Evolutionary conservation across 2,113 vertebrate species (phyloP).

Genomic region (Toxotes chatareus): DNA sequence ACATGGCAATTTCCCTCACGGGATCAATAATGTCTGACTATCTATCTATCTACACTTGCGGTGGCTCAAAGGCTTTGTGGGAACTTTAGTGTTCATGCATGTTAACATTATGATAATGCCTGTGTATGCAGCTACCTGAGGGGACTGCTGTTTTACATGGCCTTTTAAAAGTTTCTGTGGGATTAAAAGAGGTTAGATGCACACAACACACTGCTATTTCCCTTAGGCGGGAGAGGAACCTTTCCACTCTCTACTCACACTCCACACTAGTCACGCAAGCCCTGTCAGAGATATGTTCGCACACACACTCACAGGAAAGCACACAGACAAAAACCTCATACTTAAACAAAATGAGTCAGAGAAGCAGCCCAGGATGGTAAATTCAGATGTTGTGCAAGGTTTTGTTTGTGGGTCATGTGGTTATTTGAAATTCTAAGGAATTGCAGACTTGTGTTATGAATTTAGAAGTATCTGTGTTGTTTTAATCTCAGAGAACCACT

Average conservation of each 20-base stretch:
- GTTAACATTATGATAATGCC: slow-evolving; percentile 42
- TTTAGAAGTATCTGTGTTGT: background rate
- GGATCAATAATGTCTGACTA: background rate
- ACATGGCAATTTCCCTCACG: too few relatives aligned
- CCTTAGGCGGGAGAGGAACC: slow-evolving; percentile 81
- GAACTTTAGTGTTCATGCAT: slow-evolving; percentile 27
- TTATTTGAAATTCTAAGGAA: slow-evolving; percentile 20
- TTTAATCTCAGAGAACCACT: slow-evolving; percentile 4
- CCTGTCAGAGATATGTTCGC: slow-evolving; percentile 58
- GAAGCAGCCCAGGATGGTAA: slow-evolving; percentile 1
- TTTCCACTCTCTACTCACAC: slow-evolving; percentile 79
- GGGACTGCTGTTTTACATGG: slow-evolving; percentile 75
- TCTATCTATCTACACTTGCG: background rate
- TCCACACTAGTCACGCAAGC: slow-evolving; percentile 79
- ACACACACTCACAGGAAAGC: slow-evolving; percentile 52
- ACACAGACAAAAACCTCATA: slow-evolving; percentile 43
- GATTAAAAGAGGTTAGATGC: slow-evolving; percentile 81
- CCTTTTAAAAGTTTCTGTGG: slow-evolving; percentile 75
- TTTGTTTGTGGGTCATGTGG: slow-evolving; percentile 44
- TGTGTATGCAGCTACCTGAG: slow-evolving; percentile 53
- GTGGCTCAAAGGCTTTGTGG: slow-evolving; percentile 44
- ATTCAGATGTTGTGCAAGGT: slow-evolving; percentile 45
- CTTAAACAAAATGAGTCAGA: slow-evolving; percentile 66
- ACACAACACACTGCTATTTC: slow-evolving; percentile 79
- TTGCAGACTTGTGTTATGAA: background rate